Evolutionary conservation across 1,140 invertebrate species (phyloP), one percentile per base, ranked within the genome.

Genomic region (Globodera ellingtonae): DNA sequence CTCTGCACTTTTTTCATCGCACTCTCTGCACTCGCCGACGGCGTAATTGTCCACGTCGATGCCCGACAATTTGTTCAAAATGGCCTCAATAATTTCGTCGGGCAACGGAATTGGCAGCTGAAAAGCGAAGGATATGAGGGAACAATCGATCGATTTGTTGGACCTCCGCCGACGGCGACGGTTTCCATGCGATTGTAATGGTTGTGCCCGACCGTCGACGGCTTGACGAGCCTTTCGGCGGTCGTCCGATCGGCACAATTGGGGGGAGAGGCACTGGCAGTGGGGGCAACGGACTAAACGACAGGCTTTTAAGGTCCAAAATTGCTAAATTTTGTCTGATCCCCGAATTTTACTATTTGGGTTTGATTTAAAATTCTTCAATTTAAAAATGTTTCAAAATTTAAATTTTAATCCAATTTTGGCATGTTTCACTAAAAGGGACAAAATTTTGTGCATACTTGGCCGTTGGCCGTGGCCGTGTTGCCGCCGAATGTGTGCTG

Each of bases 51-150:
- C 56, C 5, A 6, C 15, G 56, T 62, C 56, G 18, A 70, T 70
- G 21, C 67, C 67, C 35, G 67, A 70, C 67, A 70, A 47, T 70
- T 70, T 70, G 67, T 70, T 70, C 67, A 70, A 18, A 47, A 70
- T 70, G 5, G 67, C 67, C 46, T 70, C 67, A 44, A 70, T 70
- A 10, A 70, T 47, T 70, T 70, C 67, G 67, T 70, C 67, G 9
- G 67, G 67, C 67, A 70, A 47, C 7, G 67, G 67, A 70, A 70
- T 70, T 35, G 67, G 67, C 21, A 35, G 35, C 67, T 70, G 10
- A 47, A 35, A 70, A 62, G 18, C 15, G 13, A 62, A 21, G 13
- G 13, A 18, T 13, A 18, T 62, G 4, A 62, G 35, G 35, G 35
- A 35, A 35, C 3, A 35, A 35, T 35, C 35, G 35, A 35, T 35